phyloP scores from a whole-genome alignment of 2,797 vertebrate species.

The Oryzias dopingdopingensis region DNA sequence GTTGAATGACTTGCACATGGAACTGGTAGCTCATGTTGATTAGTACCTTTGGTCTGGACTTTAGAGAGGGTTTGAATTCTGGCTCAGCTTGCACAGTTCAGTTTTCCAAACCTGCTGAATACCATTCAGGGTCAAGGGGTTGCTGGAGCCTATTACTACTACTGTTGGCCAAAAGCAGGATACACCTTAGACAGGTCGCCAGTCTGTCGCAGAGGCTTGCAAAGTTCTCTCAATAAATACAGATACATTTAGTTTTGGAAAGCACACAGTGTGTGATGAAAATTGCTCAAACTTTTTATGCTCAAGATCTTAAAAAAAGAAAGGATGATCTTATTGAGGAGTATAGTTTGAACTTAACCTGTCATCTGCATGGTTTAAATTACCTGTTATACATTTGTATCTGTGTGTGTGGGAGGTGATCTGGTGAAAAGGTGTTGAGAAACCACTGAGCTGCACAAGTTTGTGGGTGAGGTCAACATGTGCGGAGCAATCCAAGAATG shows the following conservation, averaged over 20 bases:
- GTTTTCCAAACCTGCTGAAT: too few species aligned
- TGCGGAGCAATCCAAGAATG: conserved; percentile 48
- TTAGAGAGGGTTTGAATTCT: conserved; percentile 33
- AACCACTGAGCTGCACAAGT: conserved; percentile 39
- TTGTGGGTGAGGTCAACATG: conserved; percentile 58
- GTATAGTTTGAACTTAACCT: conserved; percentile 33
- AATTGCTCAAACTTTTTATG: conserved; percentile 55
- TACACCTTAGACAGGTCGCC: too few species aligned
- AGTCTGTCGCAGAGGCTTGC: conserved; percentile 7
- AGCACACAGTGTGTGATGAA: conserved; percentile 36
- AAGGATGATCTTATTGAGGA: conserved; percentile 41
- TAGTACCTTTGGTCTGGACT: conserved; percentile 41
- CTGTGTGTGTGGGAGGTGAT: conserved; percentile 16
- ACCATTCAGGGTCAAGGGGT: too few species aligned
- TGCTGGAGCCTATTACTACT: too few species aligned
- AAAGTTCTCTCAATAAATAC: conserved; percentile 35
- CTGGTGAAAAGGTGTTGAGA: conserved; percentile 52
- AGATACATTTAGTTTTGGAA: conserved; percentile 50
- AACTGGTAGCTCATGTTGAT: conserved; percentile 60
- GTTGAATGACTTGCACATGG: conserved; percentile 31
- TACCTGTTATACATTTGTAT: conserved; percentile 4
- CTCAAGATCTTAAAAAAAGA: conserved; percentile 14
- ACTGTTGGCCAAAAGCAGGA: too few species aligned
- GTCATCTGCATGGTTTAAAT: conserved; percentile 38
- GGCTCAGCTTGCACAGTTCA: background rate